These are phyloP conservation scores for Gonatopus flavifemur DNA, from an alignment of 1,140 invertebrate genomes.

Conservation along the genomic window DNA sequence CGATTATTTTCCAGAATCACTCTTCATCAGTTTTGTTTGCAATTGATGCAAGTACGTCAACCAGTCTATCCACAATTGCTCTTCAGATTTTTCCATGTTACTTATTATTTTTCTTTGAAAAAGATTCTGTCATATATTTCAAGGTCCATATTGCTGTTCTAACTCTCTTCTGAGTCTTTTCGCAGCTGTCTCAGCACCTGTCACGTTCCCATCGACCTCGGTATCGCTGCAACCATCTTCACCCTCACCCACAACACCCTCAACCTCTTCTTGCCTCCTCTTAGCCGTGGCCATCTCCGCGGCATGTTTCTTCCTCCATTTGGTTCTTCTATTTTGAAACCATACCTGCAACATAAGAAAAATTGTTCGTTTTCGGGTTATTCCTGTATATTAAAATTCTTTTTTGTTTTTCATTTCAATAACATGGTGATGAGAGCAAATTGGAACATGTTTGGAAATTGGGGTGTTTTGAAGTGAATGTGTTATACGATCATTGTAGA, in stretches of 20 bases:
- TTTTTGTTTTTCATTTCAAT: too few species aligned
- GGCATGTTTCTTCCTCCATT: constrained; percentile 99
- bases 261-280: constrained; percentile 91
- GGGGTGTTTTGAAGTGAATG: too few species aligned
- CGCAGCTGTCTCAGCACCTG: constrained; percentile 52
- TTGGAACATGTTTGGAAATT: too few species aligned
- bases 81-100: too few species aligned
- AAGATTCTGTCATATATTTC: constrained; percentile 23
- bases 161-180: constrained; percentile 61
- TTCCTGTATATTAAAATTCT: too few species aligned
- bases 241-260: constrained; percentile 67
- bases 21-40: background rate
- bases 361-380: too few species aligned
- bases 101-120: constrained; percentile 12
- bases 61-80: constrained; percentile 1
- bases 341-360: constrained; percentile 85
- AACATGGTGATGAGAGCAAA: too few species aligned
- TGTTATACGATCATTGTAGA: too few species aligned
- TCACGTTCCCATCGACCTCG: constrained; percentile 53
- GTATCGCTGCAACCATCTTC: constrained; percentile 72
- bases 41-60: background rate
- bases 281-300: constrained; percentile 99
- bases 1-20: constrained; percentile 5
- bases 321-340: constrained; percentile 99
- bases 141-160: constrained; percentile 58